Percentiles rank a stretch among this genome's conserved stretches.
phyloP scores from a whole-genome alignment of 2,113 vertebrate genomes.

The Charadrius vociferus region DNA sequence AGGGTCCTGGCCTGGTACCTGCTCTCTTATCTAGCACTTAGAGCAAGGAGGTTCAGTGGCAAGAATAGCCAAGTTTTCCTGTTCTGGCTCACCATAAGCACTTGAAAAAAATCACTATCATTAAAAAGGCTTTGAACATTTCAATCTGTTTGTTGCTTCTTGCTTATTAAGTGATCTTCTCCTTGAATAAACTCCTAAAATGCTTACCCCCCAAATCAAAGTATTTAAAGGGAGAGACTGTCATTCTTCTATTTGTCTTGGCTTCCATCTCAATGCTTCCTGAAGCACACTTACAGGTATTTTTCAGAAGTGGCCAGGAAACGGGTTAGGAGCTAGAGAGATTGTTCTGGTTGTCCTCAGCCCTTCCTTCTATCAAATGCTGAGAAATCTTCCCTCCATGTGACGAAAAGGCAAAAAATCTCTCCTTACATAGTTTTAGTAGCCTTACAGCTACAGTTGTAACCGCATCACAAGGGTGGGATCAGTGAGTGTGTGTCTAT shows the following conservation, averaged over 20 bases:
- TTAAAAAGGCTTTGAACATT: not conserved
- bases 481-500: not conserved
- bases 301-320: not conserved
- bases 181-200: not conserved
- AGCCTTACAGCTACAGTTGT: not conserved
- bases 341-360: not conserved
- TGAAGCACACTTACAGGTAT: not conserved
- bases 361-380: not conserved
- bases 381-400: not conserved
- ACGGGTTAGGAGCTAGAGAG: not conserved
- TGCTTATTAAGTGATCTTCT: not conserved
- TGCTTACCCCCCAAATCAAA: not conserved
- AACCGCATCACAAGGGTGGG: not conserved
- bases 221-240: not conserved
- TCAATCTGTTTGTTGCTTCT: not conserved
- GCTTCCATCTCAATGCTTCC: not conserved
- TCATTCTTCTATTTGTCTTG: not conserved
- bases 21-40: not conserved
- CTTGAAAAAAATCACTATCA: not conserved
- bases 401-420: not conserved
- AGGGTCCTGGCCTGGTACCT: not conserved
- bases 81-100: not conserved
- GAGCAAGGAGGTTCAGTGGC: not conserved
- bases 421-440: not conserved
- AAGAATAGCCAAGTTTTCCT: not conserved